Conservation (phyloP, 2,797 vertebrate species). For the Platalea minor region DNA sequence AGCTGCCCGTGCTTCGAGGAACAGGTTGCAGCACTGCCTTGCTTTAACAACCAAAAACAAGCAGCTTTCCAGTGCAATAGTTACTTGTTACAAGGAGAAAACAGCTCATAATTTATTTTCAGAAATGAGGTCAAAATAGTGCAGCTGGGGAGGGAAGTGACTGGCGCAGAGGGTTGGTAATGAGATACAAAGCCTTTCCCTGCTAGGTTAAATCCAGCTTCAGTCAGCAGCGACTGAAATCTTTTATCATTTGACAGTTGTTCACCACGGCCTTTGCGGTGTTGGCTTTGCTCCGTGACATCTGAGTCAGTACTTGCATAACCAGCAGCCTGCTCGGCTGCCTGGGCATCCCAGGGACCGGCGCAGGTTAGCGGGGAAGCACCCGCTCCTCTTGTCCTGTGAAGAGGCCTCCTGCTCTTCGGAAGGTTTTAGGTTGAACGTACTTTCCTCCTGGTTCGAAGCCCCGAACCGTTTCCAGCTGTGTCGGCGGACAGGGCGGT, state of each 20-base stretch:
- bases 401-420: not conserved
- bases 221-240: slow-evolving; percentile 26
- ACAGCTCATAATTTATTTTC: slow-evolving; percentile 12
- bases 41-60: not conserved
- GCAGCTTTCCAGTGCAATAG: not conserved
- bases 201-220: slow-evolving; percentile 17
- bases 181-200: slow-evolving; percentile 36
- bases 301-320: slow-evolving; percentile 1
- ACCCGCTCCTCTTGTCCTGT: not conserved
- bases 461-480: not conserved
- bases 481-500: not conserved
- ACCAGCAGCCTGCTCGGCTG: not conserved
- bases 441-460: not conserved
- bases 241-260: slow-evolving; percentile 22
- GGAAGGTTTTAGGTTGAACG: not conserved
- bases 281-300: not conserved
- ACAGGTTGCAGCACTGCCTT: not conserved
- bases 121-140: not conserved
- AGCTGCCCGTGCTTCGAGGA: not conserved
- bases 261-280: not conserved
- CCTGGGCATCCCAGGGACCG: not conserved
- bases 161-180: not conserved
- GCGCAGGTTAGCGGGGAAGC: not conserved
- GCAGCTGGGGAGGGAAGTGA: not conserved
- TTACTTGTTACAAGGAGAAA: not conserved